Conservation (phyloP, 2,797 vertebrate genomes). For the Pitangus sulphuratus region DNA sequence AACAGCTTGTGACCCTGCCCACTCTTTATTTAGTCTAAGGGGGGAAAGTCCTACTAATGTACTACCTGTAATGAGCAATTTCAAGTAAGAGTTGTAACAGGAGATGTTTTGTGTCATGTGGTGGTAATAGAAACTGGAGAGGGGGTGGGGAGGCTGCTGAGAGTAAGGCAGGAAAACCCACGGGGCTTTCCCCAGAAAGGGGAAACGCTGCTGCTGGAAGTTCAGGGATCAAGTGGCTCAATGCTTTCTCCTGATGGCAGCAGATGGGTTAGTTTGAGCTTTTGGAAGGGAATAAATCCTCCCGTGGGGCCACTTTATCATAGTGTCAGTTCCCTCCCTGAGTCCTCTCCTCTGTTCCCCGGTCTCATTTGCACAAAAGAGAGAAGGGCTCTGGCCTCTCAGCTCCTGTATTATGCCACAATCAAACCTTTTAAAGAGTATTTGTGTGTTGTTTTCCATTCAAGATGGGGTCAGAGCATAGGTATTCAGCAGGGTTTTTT, state of each 20-base stretch:
- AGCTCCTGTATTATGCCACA: background rate
- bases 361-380: conserved; percentile 22
- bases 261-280: background rate
- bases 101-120: background rate
- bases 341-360: background rate
- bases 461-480: background rate
- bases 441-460: background rate
- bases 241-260: background rate
- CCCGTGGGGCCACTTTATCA: conserved; percentile 7
- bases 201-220: background rate
- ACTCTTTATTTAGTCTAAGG: background rate
- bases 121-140: background rate
- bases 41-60: background rate
- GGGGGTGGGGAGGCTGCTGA: background rate
- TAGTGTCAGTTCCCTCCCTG: background rate
- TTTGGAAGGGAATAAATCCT: conserved; percentile 17
- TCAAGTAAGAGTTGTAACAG: background rate
- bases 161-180: background rate
- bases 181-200: background rate
- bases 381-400: background rate
- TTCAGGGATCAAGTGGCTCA: background rate
- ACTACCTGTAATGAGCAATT: background rate
- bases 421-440: background rate
- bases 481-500: background rate
- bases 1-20: background rate